Evolutionary conservation across 30 jellyfish, hydroid and myxozoan genomes (phyloP), one percentile per base, ranked within the genome.

Genomic region (Sanderia malayensis): DNA sequence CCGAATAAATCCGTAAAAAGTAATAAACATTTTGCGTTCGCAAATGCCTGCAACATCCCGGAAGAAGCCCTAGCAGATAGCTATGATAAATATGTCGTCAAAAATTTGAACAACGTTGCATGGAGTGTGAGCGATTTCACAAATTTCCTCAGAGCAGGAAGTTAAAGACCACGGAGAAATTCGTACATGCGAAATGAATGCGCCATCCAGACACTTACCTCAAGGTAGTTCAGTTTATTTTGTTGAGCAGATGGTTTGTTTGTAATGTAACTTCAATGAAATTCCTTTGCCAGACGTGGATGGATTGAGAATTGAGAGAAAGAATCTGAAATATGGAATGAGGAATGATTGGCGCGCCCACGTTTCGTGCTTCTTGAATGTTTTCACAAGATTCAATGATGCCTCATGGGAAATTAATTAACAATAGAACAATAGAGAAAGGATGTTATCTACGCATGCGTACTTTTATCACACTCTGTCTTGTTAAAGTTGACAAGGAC

Each of bases 341-440:
- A 88, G 82, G 92, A 70, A 88, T 88, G 97, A 79, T 71, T 68
- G 97, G 97, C 97, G 95, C 97, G 97, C 97, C 97, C 97, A 88
- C 89, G 69, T 64, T 76, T 59, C 86, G 79, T 75, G 86, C 79
- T n/a, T n/a, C n/a, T n/a, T n/a, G n/a, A 58, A 75, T 75, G 86
- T 75, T 75, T 75, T 75, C 86, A 62, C 66, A 61, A 46, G n/a
- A n/a, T n/a, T n/a, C n/a, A 73, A 61, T 33, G 86, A 44, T 58
- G 86, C 61, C 86, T 75, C 78, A 75, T 75, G 86, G 86, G 86
- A 75, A 75, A 74, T 15, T 2, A 73, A 37, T 15, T 32, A 75
- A 75, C 86, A 75, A 75, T 75, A 2, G 31, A 46, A 71, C 84
- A 71, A 71, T 21, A 20, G 73, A 37, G 2, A 19, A 18, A 9